Base-by-base conservation (phyloP, 2,888 invertebrate genomes). In the Entomobrya proxima region DNA sequence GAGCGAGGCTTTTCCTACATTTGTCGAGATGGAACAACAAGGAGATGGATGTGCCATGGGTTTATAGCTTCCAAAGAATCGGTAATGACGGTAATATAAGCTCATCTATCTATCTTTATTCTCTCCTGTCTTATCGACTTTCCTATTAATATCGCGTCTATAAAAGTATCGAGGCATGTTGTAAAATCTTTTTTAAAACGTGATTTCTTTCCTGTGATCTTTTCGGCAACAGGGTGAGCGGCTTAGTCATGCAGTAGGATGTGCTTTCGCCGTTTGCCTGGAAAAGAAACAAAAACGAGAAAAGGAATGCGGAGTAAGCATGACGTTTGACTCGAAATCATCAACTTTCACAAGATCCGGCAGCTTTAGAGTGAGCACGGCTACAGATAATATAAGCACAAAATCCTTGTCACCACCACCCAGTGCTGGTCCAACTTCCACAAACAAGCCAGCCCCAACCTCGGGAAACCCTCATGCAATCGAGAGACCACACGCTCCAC, bases 1-100 rank as follows among this genome's bases (percentile, higher is more conserved):
- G 98, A 99, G 91, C 95, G 97, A 89, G 99, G 99, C 24, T 99
- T 98, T 93, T 98, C 99, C 88, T 99, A 99, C 93, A 99, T 99
- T 89, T 99, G 99, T 92, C 95, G 99, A 86, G 99, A 99, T 92
- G 99, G 99, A 86, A 98, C 99, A 15, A 98, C 99, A 0, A 94
- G 98, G 6, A 95, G 99, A 21, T 99, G 99, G 99, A 98, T 99
- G 98, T 99, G 99, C 92, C 99, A 99, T 93, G 99, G 99, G 50
- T 99, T 99, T 92, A 93, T 98, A 89, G 98, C 99, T 76, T 94
- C 96, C 77, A 96, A 98, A 92, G 98, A 99, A 93, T 96, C 97
- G 90, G 95, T 95, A 92, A 93, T 93, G 91, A 88, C 69, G 67
- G 47, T 67, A 64, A 79, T 79, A 74, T 27, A 75, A 35, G 30